Percentiles rank a stretch among this genome's conserved stretches.
phyloP scores from a whole-genome alignment of 2,888 invertebrate genomes.

The Ophion ventricosus region DNA sequence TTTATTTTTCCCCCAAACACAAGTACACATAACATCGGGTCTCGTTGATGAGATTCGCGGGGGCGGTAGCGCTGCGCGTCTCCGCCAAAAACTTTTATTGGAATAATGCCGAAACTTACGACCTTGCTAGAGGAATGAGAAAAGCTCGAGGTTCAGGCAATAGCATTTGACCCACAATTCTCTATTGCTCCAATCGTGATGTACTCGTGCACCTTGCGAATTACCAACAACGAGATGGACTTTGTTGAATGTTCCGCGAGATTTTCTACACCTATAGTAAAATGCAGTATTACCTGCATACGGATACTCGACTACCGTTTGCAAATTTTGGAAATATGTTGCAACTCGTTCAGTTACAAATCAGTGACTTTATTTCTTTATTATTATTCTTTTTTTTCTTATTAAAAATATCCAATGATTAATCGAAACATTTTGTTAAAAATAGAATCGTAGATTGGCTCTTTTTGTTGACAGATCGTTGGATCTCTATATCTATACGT shows the following conservation, averaged over 20 bases:
- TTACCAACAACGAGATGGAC: background rate
- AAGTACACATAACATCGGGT: constrained; percentile 25
- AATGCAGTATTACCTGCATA: background rate
- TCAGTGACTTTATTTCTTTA: no score
- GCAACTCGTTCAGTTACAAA: background rate
- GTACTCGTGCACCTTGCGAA: constrained; percentile 1
- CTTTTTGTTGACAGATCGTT: no score
- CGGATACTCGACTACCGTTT: no score
- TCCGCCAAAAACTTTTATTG: constrained; percentile 77
- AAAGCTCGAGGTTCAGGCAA: constrained; percentile 70
- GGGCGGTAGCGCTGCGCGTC: constrained; percentile 54
- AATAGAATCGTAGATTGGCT: no score
- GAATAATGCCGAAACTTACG: constrained; percentile 74
- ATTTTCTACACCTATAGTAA: background rate
- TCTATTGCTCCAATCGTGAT: constrained; percentile 51
- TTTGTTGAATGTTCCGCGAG: background rate
- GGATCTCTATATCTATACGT: no score
- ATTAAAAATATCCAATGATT: no score
- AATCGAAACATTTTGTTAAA: no score
- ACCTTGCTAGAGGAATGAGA: constrained; percentile 76
- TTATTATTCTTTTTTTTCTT: no score
- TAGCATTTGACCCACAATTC: constrained; percentile 73
- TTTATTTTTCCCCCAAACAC: constrained; percentile 27
- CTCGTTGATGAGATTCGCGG: constrained; percentile 51
- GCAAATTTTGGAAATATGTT: background rate